Conservation (phyloP, 2,888 invertebrate species). For the Dioctria linearis region DNA sequence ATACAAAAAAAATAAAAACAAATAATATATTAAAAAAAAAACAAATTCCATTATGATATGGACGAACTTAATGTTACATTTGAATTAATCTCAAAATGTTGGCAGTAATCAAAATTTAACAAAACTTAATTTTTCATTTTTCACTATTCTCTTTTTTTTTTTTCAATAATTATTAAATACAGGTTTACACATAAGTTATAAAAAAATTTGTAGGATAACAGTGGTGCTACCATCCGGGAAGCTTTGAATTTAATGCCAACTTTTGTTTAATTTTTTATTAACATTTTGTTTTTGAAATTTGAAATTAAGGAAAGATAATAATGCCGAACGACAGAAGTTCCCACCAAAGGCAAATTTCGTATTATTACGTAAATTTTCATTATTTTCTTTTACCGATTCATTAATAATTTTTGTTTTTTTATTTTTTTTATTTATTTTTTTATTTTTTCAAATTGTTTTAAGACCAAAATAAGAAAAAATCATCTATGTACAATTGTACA, state of each 20-base stretch:
- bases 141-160: background rate
- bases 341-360: constrained; percentile 45
- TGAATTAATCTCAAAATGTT: constrained; percentile 7
- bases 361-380: constrained; percentile 47
- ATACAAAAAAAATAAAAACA: constrained; percentile 4
- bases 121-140: constrained; percentile 4
- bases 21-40: no score
- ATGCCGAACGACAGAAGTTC: constrained; percentile 46
- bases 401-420: constrained; percentile 45
- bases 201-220: constrained; percentile 8
- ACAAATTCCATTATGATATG: no score
- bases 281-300: constrained; percentile 7
- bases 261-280: constrained; percentile 11
- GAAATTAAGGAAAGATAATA: constrained; percentile 9
- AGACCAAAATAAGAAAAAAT: background rate
- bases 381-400: constrained; percentile 42
- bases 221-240: constrained; percentile 36
- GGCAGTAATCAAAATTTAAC: constrained; percentile 32
- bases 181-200: background rate
- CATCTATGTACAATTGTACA: no score
- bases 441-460: background rate
- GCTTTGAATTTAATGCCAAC: constrained; percentile 39
- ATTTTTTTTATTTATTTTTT: no score
- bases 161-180: background rate
- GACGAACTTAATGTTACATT: background rate